phyloP scores from a whole-genome alignment of 2,797 vertebrate genomes.

The Cygnus olor region DNA sequence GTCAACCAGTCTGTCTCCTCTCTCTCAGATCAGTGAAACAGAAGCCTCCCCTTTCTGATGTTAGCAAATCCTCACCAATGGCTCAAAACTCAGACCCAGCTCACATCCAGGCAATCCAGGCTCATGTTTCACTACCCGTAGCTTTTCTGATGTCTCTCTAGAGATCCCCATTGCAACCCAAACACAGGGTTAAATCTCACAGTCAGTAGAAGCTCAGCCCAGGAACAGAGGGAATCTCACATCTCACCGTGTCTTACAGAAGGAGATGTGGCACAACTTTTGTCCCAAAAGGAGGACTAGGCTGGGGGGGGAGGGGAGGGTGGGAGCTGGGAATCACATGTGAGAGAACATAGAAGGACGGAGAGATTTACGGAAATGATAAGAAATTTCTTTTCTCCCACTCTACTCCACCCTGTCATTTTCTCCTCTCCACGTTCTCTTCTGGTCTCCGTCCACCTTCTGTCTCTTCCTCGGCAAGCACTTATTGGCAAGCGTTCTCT shows the following conservation, averaged over 20 bases:
- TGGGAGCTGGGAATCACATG: not conserved
- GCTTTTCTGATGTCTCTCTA: not conserved
- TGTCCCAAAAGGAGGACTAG: not conserved
- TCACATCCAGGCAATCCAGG: not conserved
- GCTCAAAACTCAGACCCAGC: not conserved
- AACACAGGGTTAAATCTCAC: not conserved
- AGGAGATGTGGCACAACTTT: not conserved
- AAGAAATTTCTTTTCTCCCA: conserved; percentile 6
- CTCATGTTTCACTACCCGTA: not conserved
- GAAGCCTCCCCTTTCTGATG: not conserved
- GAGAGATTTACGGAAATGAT: not conserved
- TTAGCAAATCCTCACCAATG: not conserved
- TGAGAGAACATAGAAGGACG: not conserved
- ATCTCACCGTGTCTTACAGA: not conserved
- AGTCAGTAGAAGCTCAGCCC: not conserved
- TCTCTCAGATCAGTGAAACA: not conserved
- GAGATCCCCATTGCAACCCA: not conserved
- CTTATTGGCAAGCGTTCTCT: conserved; percentile 47
- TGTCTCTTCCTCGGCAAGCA: conserved; percentile 28
- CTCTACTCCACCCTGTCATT: not conserved
- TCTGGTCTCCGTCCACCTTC: not conserved
- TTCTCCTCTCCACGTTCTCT: not conserved
- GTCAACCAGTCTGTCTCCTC: not conserved
- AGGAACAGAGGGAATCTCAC: not conserved
- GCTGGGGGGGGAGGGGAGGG: not conserved